Evolutionary conservation across 2,888 invertebrate genomes (phyloP), one percentile per base, ranked within the genome.

Genomic region (Rhingia rostrata): DNA sequence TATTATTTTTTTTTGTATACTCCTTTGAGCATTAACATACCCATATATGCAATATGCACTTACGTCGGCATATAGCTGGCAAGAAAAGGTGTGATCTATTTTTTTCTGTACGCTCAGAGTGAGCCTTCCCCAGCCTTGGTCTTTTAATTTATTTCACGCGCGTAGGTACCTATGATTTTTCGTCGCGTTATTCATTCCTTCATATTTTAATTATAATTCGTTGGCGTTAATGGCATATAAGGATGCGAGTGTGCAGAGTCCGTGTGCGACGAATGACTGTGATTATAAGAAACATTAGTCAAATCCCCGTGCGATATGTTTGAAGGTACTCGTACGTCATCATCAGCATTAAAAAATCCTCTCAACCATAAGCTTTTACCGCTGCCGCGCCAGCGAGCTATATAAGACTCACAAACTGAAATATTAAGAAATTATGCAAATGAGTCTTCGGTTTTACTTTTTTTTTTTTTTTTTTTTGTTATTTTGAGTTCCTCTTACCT

Each of bases 351-450:
- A 80, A 74, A 80, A 82, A 75, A 74, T 66, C 70, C 74, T 80
- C 80, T 84, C 84, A 84, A 80, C 74, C 84, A 84, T 84, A 80
- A 80, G 80, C 84, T 69, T 84, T 79, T 79, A 79, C 69, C 74
- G 56, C 74, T 41, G 41, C 41, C 66, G 47, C 37, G 49, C 14
- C 22, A 22, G 22, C 22, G 22, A 22, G 22, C 22, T 22, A 22
- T 22, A 22, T 35, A 70, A 70, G 72, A 49, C 69, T 80, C 82
- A 86, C 86, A 88, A 90, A 89, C 89, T 89, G 90, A 89, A 89
- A 90, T 89, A 90, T 90, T 90, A 90, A 90, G 87, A 90, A 90
- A 91, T 90, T 90, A 90, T 90, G 90, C 90, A 90, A 91, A 90
- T 90, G 90, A 90, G 90, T 89, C 22, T 22, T 89, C 87, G 72